A percentile compares a stretch with the other conserved stretches of the same genome.
Conservation (phyloP, 2,797 vertebrate genomes). For the Gymnoscopelus microlampas region DNA sequence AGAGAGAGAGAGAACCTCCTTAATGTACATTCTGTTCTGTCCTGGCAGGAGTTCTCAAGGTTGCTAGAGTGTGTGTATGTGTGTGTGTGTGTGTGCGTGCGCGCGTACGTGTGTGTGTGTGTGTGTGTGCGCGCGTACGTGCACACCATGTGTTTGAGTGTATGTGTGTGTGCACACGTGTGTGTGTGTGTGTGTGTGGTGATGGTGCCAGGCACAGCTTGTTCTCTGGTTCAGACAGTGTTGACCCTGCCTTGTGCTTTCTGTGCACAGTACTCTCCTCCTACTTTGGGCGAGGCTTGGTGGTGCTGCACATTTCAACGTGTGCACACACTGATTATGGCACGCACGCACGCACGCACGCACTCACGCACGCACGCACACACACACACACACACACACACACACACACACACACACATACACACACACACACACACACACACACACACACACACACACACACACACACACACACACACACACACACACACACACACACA, state of each 20-base stretch:
- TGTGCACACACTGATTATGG: not conserved
- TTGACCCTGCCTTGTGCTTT: conserved; percentile 84
- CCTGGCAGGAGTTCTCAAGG: conserved; percentile 83
- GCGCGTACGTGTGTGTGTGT: not conserved
- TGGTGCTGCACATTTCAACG: conserved; percentile 57
- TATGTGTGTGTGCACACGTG: conserved; percentile 4
- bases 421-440: not conserved
- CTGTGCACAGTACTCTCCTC: conserved; percentile 79
- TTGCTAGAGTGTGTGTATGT: conserved; percentile 57
- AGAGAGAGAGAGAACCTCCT: conserved; percentile 64
- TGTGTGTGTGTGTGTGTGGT: conserved; percentile 59
- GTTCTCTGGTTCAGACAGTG: conserved; percentile 84
- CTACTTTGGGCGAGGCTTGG: conserved; percentile 75
- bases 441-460: conserved; percentile 5
- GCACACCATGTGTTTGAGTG: conserved; percentile 15
- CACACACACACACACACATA: conserved; percentile 11
- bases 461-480: conserved; percentile 7
- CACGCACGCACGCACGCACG: not conserved
- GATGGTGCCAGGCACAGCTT: conserved; percentile 94
- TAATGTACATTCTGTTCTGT: conserved; percentile 88
- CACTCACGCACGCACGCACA: conserved; percentile 6
- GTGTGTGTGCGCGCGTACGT: conserved; percentile 8
- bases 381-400: conserved; percentile 6
- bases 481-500: conserved; percentile 7
- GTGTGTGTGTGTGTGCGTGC: conserved; percentile 10